These are phyloP conservation scores for Macrosiphum euphorbiae DNA, from an alignment of 2,888 invertebrate genomes.

Conservation along the genomic window DNA sequence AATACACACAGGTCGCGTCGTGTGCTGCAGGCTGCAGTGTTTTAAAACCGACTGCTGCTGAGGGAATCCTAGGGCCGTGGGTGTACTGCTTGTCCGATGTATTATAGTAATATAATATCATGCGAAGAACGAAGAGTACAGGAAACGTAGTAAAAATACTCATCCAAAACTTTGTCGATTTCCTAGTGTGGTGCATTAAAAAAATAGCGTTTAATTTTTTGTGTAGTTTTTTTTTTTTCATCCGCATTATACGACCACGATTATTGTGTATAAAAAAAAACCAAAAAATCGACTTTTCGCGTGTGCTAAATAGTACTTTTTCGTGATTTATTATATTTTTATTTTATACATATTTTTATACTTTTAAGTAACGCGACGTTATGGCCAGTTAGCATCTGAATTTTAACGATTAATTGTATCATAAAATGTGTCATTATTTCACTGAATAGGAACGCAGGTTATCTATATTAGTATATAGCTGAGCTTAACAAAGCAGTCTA, in stretches of 20 bases:
- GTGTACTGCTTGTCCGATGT: background rate
- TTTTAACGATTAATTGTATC: background rate
- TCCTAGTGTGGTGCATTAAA: background rate
- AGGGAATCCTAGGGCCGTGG: background rate
- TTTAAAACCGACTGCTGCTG: background rate
- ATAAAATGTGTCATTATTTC: background rate
- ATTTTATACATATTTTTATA: background rate
- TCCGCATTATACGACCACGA: background rate
- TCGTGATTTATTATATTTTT: background rate
- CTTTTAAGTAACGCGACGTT: background rate
- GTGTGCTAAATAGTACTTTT: background rate
- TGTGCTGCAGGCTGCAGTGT: background rate
- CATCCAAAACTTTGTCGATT: background rate
- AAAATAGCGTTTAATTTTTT: background rate
- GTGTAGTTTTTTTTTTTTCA: background rate
- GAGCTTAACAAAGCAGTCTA: background rate
- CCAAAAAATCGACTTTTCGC: background rate
- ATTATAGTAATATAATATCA: too few species aligned
- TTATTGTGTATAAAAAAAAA: background rate
- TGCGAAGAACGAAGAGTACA: background rate
- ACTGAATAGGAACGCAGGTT: background rate
- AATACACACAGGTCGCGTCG: background rate
- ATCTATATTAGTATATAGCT: background rate
- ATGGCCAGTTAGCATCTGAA: background rate
- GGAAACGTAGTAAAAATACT: background rate